Conservation (phyloP, 23 tunicate species). For the Halocynthia aurantium region DNA sequence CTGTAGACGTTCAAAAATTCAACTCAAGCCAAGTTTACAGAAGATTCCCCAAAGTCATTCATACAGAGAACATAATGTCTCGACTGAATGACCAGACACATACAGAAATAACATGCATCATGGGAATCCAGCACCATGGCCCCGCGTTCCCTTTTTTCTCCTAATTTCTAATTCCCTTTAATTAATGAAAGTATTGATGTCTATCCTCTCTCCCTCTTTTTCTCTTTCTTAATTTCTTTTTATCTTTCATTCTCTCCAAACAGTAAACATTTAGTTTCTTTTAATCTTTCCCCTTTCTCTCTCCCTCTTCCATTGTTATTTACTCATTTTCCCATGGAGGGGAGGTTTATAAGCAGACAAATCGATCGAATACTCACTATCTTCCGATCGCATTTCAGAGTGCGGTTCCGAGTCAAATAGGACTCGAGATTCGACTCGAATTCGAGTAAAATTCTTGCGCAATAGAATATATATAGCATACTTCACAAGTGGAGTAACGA, state of each 20-base stretch:
- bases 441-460: too few species aligned
- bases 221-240: not conserved
- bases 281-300: not conserved
- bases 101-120: too few species aligned
- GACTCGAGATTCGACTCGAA: too few species aligned
- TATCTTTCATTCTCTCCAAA: not conserved
- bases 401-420: not conserved
- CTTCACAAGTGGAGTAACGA: too few species aligned
- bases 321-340: conserved; percentile 2
- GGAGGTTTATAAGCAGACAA: not conserved
- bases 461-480: too few species aligned
- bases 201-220: not conserved
- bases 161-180: not conserved
- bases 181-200: not conserved
- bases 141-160: conserved; percentile 1
- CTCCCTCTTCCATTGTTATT: not conserved
- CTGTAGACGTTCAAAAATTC: too few species aligned
- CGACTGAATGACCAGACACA: too few species aligned
- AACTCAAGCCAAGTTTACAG: too few species aligned
- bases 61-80: too few species aligned
- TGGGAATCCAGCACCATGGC: too few species aligned
- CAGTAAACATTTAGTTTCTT: not conserved
- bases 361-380: too few species aligned
- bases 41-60: too few species aligned
- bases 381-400: not conserved